Percentiles rank a stretch among this genome's conserved stretches.
These are phyloP conservation scores for Trichopria drosophilae DNA, from an alignment of 2,888 invertebrate species.

Conservation along the genomic window DNA sequence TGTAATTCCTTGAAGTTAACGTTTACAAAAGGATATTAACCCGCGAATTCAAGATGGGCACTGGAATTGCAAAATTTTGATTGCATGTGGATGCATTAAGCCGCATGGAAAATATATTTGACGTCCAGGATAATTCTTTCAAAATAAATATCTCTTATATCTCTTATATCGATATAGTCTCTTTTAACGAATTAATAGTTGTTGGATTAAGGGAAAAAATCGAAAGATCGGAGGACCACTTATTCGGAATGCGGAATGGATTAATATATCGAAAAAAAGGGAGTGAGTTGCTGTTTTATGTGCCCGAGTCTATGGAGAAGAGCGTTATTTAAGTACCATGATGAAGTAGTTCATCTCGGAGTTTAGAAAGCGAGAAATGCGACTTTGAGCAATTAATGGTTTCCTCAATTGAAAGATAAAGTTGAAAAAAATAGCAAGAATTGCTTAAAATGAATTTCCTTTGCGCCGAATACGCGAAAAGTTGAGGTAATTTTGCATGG, in stretches of 20 bases:
- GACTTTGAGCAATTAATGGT: slow-evolving; percentile 28
- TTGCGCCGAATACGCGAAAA: slow-evolving; percentile 23
- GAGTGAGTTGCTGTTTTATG: slow-evolving; percentile 28
- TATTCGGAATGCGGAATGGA: slow-evolving; percentile 32
- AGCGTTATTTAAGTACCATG: slow-evolving; percentile 30
- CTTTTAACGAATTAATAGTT: slow-evolving; percentile 1
- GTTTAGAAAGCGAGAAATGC: slow-evolving; percentile 26
- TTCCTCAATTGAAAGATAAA: no score
- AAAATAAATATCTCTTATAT: slow-evolving; percentile 21
- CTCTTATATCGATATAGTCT: no score
- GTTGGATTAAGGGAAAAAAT: slow-evolving; percentile 26
- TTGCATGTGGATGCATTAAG: slow-evolving; percentile 42
- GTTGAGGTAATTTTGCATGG: slow-evolving; percentile 18
- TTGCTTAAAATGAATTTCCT: slow-evolving; percentile 32
- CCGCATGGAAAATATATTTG: slow-evolving; percentile 19
- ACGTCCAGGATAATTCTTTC: slow-evolving; percentile 21
- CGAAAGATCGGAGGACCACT: slow-evolving; percentile 16
- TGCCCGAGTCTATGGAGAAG: slow-evolving; percentile 29
- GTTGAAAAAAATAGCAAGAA: slow-evolving; percentile 8
- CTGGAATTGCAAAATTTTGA: slow-evolving; percentile 35
- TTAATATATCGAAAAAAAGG: slow-evolving; percentile 28
- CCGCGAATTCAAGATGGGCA: slow-evolving; percentile 41
- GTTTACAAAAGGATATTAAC: no score
- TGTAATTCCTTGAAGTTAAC: no score
- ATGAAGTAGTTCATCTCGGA: slow-evolving; percentile 31